phyloP scores from a whole-genome alignment of 2,797 vertebrate genomes.

The Hemitrygon akajei region DNA sequence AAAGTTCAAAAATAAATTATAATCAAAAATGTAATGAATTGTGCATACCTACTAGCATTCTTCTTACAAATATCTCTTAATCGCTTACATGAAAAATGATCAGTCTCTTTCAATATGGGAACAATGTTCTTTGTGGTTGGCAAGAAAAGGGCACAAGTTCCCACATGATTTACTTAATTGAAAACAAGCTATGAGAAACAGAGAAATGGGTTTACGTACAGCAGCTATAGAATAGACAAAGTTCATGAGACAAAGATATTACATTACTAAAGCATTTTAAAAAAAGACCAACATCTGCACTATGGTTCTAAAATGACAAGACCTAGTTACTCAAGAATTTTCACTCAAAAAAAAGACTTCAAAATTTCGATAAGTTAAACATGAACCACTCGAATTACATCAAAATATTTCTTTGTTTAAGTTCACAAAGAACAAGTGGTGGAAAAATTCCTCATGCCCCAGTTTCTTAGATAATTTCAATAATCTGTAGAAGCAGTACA shows the following conservation, averaged over 20 bases:
- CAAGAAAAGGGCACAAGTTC: neutral
- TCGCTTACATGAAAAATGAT: conserved; percentile 2
- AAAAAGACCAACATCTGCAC: neutral
- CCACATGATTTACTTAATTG: neutral
- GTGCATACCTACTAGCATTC: neutral
- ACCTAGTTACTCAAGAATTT: neutral
- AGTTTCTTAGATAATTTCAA: no score
- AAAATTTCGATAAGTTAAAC: neutral
- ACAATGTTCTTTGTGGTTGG: neutral
- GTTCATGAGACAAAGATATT: neutral
- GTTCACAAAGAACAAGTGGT: neutral
- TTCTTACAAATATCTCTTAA: neutral
- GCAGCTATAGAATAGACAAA: neutral
- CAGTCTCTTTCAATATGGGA: neutral
- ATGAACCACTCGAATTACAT: neutral
- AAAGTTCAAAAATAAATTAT: no score
- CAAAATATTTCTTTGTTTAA: neutral
- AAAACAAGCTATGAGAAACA: neutral
- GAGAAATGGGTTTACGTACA: neutral
- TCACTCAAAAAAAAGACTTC: neutral
- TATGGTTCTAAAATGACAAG: neutral
- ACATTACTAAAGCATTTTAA: neutral
- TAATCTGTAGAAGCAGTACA: no score
- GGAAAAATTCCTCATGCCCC: no score
- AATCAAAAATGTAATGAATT: neutral